A percentile compares a stretch with the other conserved stretches of the same genome.
Conservation (phyloP, 2,888 invertebrate genomes). For the Smittia aterrima region DNA sequence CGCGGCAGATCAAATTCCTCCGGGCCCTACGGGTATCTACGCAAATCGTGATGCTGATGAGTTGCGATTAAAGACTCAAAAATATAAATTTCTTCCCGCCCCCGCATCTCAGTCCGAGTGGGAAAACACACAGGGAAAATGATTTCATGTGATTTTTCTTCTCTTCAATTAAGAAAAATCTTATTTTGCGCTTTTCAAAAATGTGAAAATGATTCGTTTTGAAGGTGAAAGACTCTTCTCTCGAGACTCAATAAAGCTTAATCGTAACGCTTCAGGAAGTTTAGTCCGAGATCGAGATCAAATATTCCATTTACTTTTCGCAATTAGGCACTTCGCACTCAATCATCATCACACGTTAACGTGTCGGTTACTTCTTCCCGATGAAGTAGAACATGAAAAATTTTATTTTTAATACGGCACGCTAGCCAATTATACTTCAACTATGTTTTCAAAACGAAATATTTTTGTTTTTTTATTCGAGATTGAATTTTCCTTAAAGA, state of each 20-base stretch:
- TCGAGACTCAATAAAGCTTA: not conserved
- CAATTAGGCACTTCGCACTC: slow-evolving; percentile 1
- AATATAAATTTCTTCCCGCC: not conserved
- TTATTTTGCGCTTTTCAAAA: not conserved
- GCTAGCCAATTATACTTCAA: slow-evolving; percentile 3
- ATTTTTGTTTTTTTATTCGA: not conserved
- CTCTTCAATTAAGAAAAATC: not conserved
- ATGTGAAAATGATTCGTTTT: no score
- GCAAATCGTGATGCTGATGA: not conserved
- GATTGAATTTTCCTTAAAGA: no score
- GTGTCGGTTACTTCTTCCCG: not conserved
- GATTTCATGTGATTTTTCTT: not conserved
- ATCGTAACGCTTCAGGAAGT: no score
- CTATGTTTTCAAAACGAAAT: not conserved
- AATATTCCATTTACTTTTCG: not conserved
- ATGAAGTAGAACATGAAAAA: not conserved
- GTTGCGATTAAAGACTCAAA: not conserved
- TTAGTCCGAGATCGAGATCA: no score
- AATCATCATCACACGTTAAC: not conserved
- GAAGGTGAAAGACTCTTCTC: not conserved
- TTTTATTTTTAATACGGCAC: slow-evolving; percentile 3
- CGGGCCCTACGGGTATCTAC: no score
- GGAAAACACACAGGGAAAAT: not conserved
- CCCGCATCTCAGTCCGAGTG: not conserved
- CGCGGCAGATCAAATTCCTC: no score